phyloP scores from a whole-genome alignment of 1,140 invertebrate species.

The Drosophila persimilis region DNA sequence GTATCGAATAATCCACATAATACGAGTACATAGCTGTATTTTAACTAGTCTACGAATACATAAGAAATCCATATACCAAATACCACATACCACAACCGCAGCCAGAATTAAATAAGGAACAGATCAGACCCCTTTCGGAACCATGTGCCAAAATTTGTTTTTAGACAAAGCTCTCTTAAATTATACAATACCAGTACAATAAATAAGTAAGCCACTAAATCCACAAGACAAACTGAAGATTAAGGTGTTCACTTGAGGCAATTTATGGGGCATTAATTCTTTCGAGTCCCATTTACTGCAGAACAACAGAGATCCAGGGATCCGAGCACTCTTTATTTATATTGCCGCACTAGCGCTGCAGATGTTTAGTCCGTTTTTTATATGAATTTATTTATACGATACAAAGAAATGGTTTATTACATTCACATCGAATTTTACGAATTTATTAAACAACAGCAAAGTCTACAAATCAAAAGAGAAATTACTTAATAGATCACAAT shows the following conservation, averaged over 20 bases:
- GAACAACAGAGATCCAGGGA: constrained; percentile 25
- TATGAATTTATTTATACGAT: constrained; percentile 71
- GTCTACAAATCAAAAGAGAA: constrained; percentile 61
- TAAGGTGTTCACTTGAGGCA: constrained; percentile 41
- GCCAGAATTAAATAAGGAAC: constrained; percentile 9
- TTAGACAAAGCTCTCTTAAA: constrained; percentile 63
- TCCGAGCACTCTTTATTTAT: constrained; percentile 57
- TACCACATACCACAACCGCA: constrained; percentile 8
- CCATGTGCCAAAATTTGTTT: constrained; percentile 78
- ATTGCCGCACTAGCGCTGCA: constrained; percentile 29
- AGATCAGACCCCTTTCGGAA: constrained; percentile 64
- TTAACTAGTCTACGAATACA: constrained; percentile 63
- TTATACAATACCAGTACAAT: constrained; percentile 65
- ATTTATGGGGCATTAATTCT: constrained; percentile 43
- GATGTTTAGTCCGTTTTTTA: constrained; percentile 67
- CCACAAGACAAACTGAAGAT: constrained; percentile 38
- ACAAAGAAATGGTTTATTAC: constrained; percentile 73
- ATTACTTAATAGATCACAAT: constrained; percentile 70
- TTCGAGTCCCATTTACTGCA: constrained; percentile 46
- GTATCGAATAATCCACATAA: constrained; percentile 67
- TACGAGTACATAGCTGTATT: constrained; percentile 71
- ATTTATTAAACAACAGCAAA: constrained; percentile 65
- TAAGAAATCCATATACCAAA: constrained; percentile 48
- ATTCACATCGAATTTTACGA: constrained; percentile 82
- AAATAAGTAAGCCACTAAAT: constrained; percentile 30